Evolutionary conservation across 92 coral and sea anemone species (phyloP).

Genomic region (Epizoanthus illoricatus): DNA sequence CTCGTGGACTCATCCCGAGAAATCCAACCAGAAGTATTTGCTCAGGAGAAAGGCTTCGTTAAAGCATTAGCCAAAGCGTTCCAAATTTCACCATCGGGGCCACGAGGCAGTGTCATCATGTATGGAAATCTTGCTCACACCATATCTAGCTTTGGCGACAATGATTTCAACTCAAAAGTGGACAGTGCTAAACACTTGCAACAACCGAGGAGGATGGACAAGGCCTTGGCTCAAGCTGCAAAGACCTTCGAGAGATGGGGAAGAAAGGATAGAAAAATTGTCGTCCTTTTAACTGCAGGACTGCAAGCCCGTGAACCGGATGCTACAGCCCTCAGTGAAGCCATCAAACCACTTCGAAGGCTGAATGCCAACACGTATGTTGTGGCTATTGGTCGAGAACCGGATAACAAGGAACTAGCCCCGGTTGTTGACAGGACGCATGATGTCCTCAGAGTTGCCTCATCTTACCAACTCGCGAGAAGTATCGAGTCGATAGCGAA

Average conservation of each 20-base stretch:
- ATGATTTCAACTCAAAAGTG: constrained; percentile 38
- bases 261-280: constrained; percentile 48
- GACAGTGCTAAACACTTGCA: constrained; percentile 46
- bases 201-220: constrained; percentile 62
- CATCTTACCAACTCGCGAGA: constrained; percentile 32
- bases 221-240: constrained; percentile 55
- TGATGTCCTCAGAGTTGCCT: constrained; percentile 52
- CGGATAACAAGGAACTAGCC: constrained; percentile 37
- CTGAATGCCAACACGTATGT: constrained; percentile 56
- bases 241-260: constrained; percentile 28
- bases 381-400: constrained; percentile 52
- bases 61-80: constrained; percentile 20
- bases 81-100: constrained; percentile 30
- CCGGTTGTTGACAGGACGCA: constrained; percentile 50
- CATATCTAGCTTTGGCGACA: constrained; percentile 9
- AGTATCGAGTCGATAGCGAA: constrained; percentile 10
- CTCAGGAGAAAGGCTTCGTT: constrained; percentile 23
- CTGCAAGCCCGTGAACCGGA: constrained; percentile 40
- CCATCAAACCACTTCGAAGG: constrained; percentile 42
- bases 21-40: background rate
- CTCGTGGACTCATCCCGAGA: constrained; percentile 8
- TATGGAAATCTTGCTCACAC: background rate
- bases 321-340: constrained; percentile 44
- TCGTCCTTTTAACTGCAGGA: constrained; percentile 67
- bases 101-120: constrained; percentile 12